These are phyloP conservation scores for Theristus sp. DNA, from an alignment of 2,888 invertebrate species.

Conservation along the genomic window DNA sequence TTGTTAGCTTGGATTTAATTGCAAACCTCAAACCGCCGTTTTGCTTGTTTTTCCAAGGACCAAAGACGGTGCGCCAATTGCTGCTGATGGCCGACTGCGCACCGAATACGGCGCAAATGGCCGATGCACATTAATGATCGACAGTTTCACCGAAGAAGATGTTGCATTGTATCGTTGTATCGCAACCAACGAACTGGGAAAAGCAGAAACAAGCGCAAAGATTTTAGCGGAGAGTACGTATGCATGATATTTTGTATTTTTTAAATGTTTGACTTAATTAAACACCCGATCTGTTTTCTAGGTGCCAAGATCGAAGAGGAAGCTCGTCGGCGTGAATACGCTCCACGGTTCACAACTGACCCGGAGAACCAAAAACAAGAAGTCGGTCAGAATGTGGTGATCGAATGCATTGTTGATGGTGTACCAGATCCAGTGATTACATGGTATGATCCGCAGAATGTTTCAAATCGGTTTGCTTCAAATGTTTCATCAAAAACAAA, in stretches of 20 bases:
- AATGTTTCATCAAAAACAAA: no score
- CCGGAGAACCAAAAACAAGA: conserved; percentile 26
- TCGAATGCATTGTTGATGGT: neutral
- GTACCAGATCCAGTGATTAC: neutral
- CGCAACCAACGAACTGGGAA: conserved; percentile 40
- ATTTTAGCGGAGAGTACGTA: no score
- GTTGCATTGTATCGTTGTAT: conserved; percentile 43
- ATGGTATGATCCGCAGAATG: neutral
- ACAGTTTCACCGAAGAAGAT: conserved; percentile 10
- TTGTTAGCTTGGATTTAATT: no score
- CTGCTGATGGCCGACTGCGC: conserved; percentile 14
- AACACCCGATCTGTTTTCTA: neutral
- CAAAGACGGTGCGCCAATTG: conserved; percentile 45
- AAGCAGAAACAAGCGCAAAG: conserved; percentile 30
- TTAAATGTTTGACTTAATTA: no score
- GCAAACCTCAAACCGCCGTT: no score
- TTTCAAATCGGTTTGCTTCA: conserved; percentile 19
- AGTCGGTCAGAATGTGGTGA: neutral
- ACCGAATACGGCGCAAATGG: conserved; percentile 23
- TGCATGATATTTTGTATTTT: no score
- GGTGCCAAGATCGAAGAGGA: conserved; percentile 11
- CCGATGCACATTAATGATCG: conserved; percentile 21
- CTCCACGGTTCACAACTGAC: conserved; percentile 29
- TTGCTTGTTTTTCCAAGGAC: no score
- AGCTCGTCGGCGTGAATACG: conserved; percentile 15